These are phyloP conservation scores for Aporophyla nigra DNA, from an alignment of 2,888 invertebrate species.

Conservation along the genomic window DNA sequence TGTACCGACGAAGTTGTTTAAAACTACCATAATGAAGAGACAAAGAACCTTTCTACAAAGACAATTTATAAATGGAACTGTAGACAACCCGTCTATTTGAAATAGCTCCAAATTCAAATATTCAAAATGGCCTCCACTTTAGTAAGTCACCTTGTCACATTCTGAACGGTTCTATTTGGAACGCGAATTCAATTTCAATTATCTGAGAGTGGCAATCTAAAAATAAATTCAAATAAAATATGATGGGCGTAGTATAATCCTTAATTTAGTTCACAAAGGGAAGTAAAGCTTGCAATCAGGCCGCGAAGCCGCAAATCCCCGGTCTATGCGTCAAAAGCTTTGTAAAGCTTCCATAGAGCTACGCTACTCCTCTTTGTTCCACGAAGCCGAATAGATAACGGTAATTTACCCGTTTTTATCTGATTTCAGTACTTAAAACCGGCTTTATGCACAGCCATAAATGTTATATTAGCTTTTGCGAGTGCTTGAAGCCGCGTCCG, in stretches of 20 bases:
- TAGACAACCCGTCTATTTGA: background rate
- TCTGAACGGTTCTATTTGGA: slow-evolving; percentile 18
- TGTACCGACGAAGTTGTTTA: background rate
- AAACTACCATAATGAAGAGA: slow-evolving; percentile 8
- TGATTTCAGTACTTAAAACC: slow-evolving; percentile 45
- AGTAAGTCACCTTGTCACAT: background rate
- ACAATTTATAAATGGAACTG: slow-evolving; percentile 8
- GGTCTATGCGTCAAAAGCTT: slow-evolving; percentile 48
- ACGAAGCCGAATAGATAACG: slow-evolving; percentile 51
- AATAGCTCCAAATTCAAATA: slow-evolving; percentile 29
- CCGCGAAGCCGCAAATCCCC: slow-evolving; percentile 59
- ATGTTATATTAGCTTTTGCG: slow-evolving; percentile 53
- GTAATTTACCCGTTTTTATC: slow-evolving; percentile 59
- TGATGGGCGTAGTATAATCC: slow-evolving; percentile 27
- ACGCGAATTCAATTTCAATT: slow-evolving; percentile 27
- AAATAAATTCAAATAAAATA: slow-evolving; percentile 23
- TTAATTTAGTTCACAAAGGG: slow-evolving; percentile 47
- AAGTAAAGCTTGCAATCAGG: slow-evolving; percentile 57
- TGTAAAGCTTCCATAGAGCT: slow-evolving; percentile 30
- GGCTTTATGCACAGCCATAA: slow-evolving; percentile 56
- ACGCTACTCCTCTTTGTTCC: slow-evolving; percentile 28
- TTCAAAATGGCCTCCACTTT: slow-evolving; percentile 21
- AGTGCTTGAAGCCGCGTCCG: background rate
- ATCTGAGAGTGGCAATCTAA: slow-evolving; percentile 15
- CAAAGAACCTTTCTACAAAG: slow-evolving; percentile 4